Base-by-base conservation (phyloP, 2,113 vertebrate genomes). In the Gila orcuttii region DNA sequence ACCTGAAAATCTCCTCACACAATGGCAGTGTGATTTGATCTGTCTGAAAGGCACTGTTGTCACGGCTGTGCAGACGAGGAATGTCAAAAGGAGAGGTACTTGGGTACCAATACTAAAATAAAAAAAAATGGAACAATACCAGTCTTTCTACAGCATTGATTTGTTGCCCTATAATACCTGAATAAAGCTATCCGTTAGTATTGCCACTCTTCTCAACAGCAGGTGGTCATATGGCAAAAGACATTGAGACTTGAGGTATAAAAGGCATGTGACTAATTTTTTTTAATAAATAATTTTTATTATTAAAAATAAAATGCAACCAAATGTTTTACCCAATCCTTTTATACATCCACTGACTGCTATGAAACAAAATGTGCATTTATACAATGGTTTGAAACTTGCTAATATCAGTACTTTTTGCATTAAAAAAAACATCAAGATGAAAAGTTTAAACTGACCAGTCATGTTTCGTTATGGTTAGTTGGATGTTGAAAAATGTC, bases 21-120 rank as follows among this genome's bases (percentile, higher is more conserved):
- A 87, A 89, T 79, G 74, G 28, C 55, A 55, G 42, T 42, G 73
- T 57, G 85, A 82, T 87, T 87, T 82, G 78, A 85, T 86, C 52
- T 28, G 60, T 84, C 82, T 71, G 82, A 82, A 82, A 64, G 73
- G 28, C 19, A 45, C 50, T 11, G 33, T 59, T 83, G 69, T 86
- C 69, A n/a, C 36, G 36, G n/a, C 50, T 81, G 66, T 82, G 60
- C n/a, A 81, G 66, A 86, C 21, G 36, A 71, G 68, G 33, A 71
- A 39, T 36, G 33, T 47, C 23, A 75, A 50, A 75, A 50, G 45
- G 17, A 75, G 42, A 0, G 23, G 21, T 42, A 73, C 36, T 75
- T 50, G 45, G 42, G 45, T 50, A n/a, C 45, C n/a, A 8, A 77
- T 57, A 75, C 73, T 50, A 47, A 75, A 50, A 75, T 75, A n/a